Percentiles rank a stretch among this genome's conserved stretches.
These are phyloP conservation scores for Redunca redunca DNA, from an alignment of 2,113 vertebrate genomes.

Conservation along the genomic window DNA sequence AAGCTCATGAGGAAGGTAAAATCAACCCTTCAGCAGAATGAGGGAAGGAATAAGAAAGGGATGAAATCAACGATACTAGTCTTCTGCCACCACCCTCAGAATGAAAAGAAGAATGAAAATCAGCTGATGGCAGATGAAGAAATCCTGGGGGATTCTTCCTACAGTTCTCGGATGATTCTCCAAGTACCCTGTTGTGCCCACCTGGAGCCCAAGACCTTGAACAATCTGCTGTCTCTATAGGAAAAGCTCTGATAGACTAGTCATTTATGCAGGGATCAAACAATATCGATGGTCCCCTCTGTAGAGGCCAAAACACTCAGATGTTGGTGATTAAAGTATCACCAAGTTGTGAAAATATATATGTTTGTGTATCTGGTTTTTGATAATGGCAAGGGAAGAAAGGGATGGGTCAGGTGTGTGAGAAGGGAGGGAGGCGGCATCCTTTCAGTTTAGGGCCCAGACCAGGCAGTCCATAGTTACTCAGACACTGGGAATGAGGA, in stretches of 20 bases:
- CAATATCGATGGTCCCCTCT: no score
- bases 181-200: accelerated
- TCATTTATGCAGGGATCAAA: no score
- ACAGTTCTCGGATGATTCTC: background rate
- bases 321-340: no score
- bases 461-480: background rate
- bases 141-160: accelerated
- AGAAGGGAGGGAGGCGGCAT: background rate
- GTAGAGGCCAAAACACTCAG: no score
- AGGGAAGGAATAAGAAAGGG: accelerated
- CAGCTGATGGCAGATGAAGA: background rate
- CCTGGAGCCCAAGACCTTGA: accelerated
- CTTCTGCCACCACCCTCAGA: no score
- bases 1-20: accelerated
- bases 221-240: no score
- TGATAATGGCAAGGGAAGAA: no score
- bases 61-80: no score
- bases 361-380: no score
- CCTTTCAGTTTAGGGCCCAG: background rate
- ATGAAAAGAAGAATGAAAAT: no score
- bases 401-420: background rate
- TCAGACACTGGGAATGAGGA: background rate
- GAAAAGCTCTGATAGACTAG: background rate
- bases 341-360: no score
- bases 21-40: accelerated